Evolutionary conservation across 1,140 invertebrate species (phyloP), one percentile per base, ranked within the genome.

Genomic region (Batillaria attramentaria): DNA sequence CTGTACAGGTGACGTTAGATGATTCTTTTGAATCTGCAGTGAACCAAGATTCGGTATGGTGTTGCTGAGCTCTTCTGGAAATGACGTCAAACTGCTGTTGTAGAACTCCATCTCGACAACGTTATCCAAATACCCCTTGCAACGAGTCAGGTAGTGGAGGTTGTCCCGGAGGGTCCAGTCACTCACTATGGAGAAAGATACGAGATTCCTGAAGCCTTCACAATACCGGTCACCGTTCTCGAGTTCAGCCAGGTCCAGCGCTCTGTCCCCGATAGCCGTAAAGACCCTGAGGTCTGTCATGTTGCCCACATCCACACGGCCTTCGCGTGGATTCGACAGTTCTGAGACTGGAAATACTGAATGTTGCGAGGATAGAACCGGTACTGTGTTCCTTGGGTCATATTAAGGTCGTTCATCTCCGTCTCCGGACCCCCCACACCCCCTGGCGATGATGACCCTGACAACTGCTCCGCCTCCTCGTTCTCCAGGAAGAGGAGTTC

Each of bases 21-120:
- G 60, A 33, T 84, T 84, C 33, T 82, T 70, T 28, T 79, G 60
- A 6, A 87, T 43, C 73, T 87, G 82, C 46, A 87, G 65, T 18
- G 77, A 66, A 72, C 85, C 83, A 16, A 87, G 42, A 46, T 84
- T 84, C 13, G 84, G 86, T 77, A 87, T 82, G n/a, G 76, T 72
- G 1, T 75, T n/a, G n/a, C 31, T 28, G 10, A 86, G 18, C 4
- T 69, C 18, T 10, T 43, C 24, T 24, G 83, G 80, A 8, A 84
- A 39, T 42, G 69, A 50, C 31, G 72, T 78, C 50, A 79, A 54
- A 28, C 78, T 80, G 46, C 77, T 69, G 42, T 79, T 79, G 62
- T 57, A 37, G 31, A 85, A 41, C 8, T 57, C 57, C 41, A 85
- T 69, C 69, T 85, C 83, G n/a, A 77, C 78, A 13, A 84, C 62